These are phyloP conservation scores for Caenorhabditis sulstoni DNA, from an alignment of 2,888 invertebrate genomes.

Conservation along the genomic window DNA sequence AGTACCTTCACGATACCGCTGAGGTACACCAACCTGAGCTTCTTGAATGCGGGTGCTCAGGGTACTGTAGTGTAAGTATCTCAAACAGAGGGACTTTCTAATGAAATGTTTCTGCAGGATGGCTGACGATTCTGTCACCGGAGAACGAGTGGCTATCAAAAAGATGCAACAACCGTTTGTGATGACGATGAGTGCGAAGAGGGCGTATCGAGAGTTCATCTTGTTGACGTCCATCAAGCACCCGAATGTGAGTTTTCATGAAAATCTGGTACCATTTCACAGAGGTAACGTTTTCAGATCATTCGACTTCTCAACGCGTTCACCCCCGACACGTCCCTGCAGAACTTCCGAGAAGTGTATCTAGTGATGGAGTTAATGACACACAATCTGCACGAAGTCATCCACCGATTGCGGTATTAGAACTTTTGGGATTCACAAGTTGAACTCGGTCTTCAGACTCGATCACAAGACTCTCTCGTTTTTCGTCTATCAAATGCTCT, in stretches of 20 bases:
- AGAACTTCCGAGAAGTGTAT: slow-evolving; percentile 98
- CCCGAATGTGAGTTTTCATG: slow-evolving; percentile 96
- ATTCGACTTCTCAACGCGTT: slow-evolving; percentile 99
- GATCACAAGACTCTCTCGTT: slow-evolving; percentile 99
- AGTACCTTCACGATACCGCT: slow-evolving; percentile 63
- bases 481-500: slow-evolving; percentile 98
- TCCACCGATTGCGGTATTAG: slow-evolving; percentile 52
- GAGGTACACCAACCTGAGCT: slow-evolving; percentile 65
- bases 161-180: slow-evolving; percentile 99
- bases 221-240: slow-evolving; percentile 99
- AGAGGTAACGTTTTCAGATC: slow-evolving; percentile 82
- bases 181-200: slow-evolving; percentile 99
- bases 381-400: slow-evolving; percentile 71
- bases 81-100: background rate
- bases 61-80: slow-evolving; percentile 71
- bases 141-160: slow-evolving; percentile 96
- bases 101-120: slow-evolving; percentile 85
- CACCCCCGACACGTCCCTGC: slow-evolving; percentile 96
- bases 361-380: slow-evolving; percentile 89
- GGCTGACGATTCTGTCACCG: slow-evolving; percentile 94
- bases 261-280: background rate
- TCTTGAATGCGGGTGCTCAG: slow-evolving; percentile 71
- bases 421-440: background rate
- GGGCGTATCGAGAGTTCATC: slow-evolving; percentile 99
- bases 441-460: slow-evolving; percentile 82